Base-by-base conservation (phyloP, 2,888 invertebrate genomes). In the Hesperia comma region DNA sequence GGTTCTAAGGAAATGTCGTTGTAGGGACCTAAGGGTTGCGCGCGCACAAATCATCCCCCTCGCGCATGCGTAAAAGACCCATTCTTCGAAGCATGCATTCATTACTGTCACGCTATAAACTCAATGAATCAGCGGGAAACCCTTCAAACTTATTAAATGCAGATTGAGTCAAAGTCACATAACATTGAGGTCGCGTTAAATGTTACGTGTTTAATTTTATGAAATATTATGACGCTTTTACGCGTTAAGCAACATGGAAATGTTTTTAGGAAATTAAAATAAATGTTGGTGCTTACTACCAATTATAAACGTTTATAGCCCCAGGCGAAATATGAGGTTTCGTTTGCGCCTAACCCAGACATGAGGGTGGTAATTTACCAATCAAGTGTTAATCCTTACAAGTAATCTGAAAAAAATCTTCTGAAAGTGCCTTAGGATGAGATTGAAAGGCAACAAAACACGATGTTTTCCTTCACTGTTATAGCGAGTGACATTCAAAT, bases 91-190 rank as follows among this genome's bases (percentile, higher is more conserved):
- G 0, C 40, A 40, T 63, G 5, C 26, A 64, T 64, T 40, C 58
- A 41, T 67, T 55, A 46, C 53, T 63, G 70, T 68, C 74, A 73
- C 72, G 69, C 70, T 63, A 68, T 72, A 70, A 75, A 70, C 73
- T 73, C 74, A 74, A 79, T 85, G 84, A 84, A 83, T 85, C 83
- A 83, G 74, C 70, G 83, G 84, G 77, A 84, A 86, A 80, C 55
- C 74, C 75, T 68, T 66, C 21, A 57, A 56, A 57, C 26, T 53
- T 21, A 19, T 53, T 60, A 10, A 60, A 46, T 41, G 26, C 6
- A 46, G 8, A 33, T 46, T 46, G 12, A 60, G 15, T 60, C 26
- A 49, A 58, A 43, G 60, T 17, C 17, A 15, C 33, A 26, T 15
- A 58, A 49, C 49, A 49, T 19, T 32, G 32, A 53, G 32, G 26